Evolutionary conservation across 2,113 vertebrate genomes (phyloP).

Genomic region (Vombatus ursinus): DNA sequence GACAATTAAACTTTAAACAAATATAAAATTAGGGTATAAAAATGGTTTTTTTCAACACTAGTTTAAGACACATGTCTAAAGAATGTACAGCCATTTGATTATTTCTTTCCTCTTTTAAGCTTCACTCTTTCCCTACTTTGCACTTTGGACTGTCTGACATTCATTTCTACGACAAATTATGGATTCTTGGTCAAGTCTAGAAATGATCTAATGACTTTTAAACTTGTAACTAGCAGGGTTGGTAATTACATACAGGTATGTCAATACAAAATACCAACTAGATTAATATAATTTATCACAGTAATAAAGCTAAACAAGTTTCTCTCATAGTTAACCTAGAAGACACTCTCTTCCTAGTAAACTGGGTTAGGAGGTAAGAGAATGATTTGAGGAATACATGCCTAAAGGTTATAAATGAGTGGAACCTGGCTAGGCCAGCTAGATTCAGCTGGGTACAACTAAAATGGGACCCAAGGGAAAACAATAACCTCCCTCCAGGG

Average conservation of each 20-base stretch:
- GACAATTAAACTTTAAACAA: background rate
- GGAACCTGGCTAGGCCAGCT: background rate
- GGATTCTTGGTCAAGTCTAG: background rate
- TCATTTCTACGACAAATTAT: background rate
- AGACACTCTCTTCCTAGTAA: background rate
- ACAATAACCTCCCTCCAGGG: background rate
- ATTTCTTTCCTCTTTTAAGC: background rate
- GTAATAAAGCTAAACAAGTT: background rate
- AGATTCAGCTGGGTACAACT: background rate
- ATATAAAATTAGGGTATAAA: background rate
- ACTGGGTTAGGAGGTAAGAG: background rate
- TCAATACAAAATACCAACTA: background rate
- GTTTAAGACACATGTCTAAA: background rate
- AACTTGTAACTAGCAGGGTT: background rate
- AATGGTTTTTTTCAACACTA: background rate
- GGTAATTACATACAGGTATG: background rate
- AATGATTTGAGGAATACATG: background rate
- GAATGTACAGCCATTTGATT: background rate
- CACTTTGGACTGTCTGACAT: background rate
- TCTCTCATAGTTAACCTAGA: background rate
- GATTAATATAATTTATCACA: background rate
- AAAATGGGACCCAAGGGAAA: background rate
- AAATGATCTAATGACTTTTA: background rate
- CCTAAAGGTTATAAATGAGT: background rate
- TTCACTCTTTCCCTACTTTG: background rate